Evolutionary conservation across 2,797 vertebrate genomes (phyloP).

Genomic region (Mionectes olivaceus): DNA sequence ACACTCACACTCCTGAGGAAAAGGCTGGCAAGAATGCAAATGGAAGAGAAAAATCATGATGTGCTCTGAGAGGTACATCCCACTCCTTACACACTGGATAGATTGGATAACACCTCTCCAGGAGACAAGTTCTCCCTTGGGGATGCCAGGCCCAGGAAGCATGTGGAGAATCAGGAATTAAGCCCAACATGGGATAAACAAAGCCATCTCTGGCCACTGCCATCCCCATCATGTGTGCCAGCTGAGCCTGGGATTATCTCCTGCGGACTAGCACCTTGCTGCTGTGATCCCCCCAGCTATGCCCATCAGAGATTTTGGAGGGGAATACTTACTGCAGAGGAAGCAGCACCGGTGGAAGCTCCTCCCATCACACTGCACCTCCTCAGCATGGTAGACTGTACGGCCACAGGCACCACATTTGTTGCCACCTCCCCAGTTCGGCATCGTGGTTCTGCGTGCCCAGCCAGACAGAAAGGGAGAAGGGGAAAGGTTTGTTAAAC

Average conservation of each 20-base stretch:
- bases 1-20: not conserved
- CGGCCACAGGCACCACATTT: constrained; percentile 86
- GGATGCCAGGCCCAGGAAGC: not conserved
- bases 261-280: not conserved
- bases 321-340: constrained; percentile 90
- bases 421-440: constrained; percentile 96
- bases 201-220: not conserved
- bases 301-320: not conserved
- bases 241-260: not conserved
- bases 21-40: not conserved
- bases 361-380: constrained; percentile 93
- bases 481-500: not conserved
- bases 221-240: not conserved
- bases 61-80: not conserved
- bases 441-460: constrained; percentile 79
- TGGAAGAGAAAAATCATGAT: not conserved
- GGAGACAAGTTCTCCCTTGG: fast-evolving
- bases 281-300: not conserved
- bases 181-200: fast-evolving
- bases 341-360: constrained; percentile 95
- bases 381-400: constrained; percentile 93
- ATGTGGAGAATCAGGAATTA: not conserved
- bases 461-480: not conserved
- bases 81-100: not conserved
- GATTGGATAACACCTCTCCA: not conserved